Base-by-base conservation (phyloP, 2,113 vertebrate species). In the Gavialis gangeticus region DNA sequence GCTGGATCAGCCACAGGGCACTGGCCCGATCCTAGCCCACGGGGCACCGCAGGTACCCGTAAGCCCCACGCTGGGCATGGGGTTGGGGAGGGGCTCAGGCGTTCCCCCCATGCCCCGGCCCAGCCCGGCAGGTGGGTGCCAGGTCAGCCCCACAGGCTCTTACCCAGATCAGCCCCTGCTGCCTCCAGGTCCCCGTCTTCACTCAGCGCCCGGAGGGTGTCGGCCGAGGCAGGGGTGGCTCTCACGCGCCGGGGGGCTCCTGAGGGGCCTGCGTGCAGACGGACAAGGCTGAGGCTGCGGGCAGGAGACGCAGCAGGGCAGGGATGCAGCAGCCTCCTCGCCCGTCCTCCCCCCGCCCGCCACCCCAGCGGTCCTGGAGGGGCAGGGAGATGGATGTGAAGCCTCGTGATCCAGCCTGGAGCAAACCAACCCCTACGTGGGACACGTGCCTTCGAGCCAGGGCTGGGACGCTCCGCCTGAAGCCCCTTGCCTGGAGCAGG, bases 141-240 rank as follows among this genome's bases (percentile, higher is more conserved):
- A 2, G 25, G 54, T 18, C 7, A 10, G 2, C 60, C n/a, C 46
- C 5, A 7, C 46, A 46, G 46, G 46, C 12, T 46, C 93, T 97
- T 86, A 98, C 97, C 97, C 4, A 58, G 75, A 22, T 97, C 96
- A 30, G 91, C 46, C 0, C 96, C 76, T 0, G 76, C 93, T 3
- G 17, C 80, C 56, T 96, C 96, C 0, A 1, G 1, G 0, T 79
- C 78, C 1, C 64, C 27, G 0, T 2, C 90, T 34, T 95, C 30
- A 0, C 55, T 22, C 1, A 7, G 18, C 4, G 34, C 15, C 54
- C 2, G 28, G n/a, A 77, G 59, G 57, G 22, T 24, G 0, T 2
- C 17, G 25, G 59, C 22, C 10, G 2, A 28, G 2, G 55, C 56
- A 0, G 73, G 37, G 5, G 57, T 22, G 11, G 79, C 56, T 18